phyloP scores from a whole-genome alignment of 2,797 vertebrate genomes.

The Poeciliopsis presidionis region DNA sequence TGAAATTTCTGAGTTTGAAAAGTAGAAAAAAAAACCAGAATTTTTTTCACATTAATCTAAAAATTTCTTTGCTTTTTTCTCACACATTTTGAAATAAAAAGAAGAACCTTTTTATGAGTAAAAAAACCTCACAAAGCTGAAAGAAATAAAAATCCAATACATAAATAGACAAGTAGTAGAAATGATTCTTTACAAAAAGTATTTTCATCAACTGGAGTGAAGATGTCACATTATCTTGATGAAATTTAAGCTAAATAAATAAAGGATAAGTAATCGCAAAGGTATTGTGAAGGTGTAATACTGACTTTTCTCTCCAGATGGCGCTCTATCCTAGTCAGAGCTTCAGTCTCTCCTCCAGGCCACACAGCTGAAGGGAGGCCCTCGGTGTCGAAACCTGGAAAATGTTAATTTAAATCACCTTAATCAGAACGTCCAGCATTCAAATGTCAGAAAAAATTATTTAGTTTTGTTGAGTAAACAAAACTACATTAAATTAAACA shows the following conservation, averaged over 20 bases:
- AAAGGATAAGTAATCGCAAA: background rate
- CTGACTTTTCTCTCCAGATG: slow-evolving; percentile 82
- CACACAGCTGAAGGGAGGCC: slow-evolving; percentile 80
- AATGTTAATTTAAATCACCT: slow-evolving; percentile 9
- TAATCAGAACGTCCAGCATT: background rate
- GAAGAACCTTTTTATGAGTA: no score
- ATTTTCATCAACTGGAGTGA: background rate
- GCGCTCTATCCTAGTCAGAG: slow-evolving; percentile 82
- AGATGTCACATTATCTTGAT: background rate
- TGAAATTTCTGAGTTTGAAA: no score
- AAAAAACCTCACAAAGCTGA: no score
- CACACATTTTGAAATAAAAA: no score
- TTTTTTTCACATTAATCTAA: no score
- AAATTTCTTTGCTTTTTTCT: no score
- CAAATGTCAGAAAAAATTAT: background rate
- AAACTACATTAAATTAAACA: background rate
- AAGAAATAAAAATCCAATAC: no score
- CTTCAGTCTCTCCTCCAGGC: slow-evolving; percentile 83
- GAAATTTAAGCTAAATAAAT: background rate
- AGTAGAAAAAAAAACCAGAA: no score
- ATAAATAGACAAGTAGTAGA: background rate
- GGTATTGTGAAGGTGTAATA: slow-evolving; percentile 16
- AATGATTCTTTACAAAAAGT: background rate
- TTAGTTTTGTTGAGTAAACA: background rate
- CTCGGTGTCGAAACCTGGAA: slow-evolving; percentile 81